Evolutionary conservation across 2,888 invertebrate genomes (phyloP).

Genomic region (Meiosimyza platycephala): DNA sequence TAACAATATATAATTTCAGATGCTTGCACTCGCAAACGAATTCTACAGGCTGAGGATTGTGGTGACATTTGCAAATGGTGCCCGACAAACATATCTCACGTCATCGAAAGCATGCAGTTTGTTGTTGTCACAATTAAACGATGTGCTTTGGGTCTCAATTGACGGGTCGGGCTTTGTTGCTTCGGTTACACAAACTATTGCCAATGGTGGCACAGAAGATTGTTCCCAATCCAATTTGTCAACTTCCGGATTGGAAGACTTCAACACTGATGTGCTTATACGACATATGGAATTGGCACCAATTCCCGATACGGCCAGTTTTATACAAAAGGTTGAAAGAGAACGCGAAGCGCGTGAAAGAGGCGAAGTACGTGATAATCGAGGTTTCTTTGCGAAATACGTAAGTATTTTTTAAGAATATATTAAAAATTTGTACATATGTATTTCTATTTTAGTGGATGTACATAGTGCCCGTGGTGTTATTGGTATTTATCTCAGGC

Average conservation of each 20-base stretch:
- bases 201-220: conserved; percentile 64
- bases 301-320: conserved; percentile 94
- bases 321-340: conserved; percentile 91
- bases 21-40: conserved; percentile 75
- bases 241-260: conserved; percentile 68
- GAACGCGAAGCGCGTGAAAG: conserved; percentile 91
- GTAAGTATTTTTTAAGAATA: conserved; percentile 72
- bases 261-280: conserved; percentile 83
- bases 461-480: conserved; percentile 95
- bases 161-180: conserved; percentile 83
- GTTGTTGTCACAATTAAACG: conserved; percentile 80
- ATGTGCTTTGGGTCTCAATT: conserved; percentile 82
- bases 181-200: conserved; percentile 74
- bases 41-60: conserved; percentile 81
- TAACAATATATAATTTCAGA: conserved; percentile 62
- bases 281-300: conserved; percentile 86
- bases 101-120: conserved; percentile 85
- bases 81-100: conserved; percentile 77
- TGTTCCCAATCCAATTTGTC: conserved; percentile 50
- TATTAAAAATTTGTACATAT: background rate
- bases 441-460: conserved; percentile 86
- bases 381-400: conserved; percentile 98
- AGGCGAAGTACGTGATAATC: conserved; percentile 91
- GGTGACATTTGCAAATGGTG: conserved; percentile 76
- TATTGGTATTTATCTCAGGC: conserved; percentile 90